Conservation (phyloP, 2,888 invertebrate genomes). For the Notocelia uddmanniana region DNA sequence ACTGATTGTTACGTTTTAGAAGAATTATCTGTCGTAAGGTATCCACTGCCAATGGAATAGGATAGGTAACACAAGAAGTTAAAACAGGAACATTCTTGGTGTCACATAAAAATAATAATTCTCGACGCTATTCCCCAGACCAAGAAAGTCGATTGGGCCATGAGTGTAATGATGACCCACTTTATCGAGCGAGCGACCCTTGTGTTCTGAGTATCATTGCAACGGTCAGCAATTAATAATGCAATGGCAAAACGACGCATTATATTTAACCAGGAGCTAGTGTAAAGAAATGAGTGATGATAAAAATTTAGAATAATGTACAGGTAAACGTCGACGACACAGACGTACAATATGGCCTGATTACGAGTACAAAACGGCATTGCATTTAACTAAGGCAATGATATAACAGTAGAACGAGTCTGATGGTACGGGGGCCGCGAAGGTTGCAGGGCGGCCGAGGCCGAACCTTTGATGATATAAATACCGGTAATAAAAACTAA, state of each 20-base stretch:
- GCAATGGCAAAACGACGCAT: neutral
- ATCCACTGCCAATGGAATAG: conserved; percentile 2
- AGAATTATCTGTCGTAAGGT: conserved; percentile 1
- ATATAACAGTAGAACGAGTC: conserved; percentile 45
- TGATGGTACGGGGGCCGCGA: conserved; percentile 74
- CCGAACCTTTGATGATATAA: conserved; percentile 52
- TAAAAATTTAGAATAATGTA: too few relatives aligned
- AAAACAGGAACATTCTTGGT: conserved; percentile 6
- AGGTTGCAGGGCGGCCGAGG: conserved; percentile 81
- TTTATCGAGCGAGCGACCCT: conserved; percentile 43
- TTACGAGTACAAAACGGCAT: conserved; percentile 47
- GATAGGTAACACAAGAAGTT: conserved; percentile 5
- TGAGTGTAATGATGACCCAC: conserved; percentile 40
- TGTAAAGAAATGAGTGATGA: neutral
- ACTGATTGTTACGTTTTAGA: neutral
- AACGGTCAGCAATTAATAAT: conserved; percentile 9
- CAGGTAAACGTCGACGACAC: too few relatives aligned
- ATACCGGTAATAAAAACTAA: conserved; percentile 22
- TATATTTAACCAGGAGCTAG: conserved; percentile 7
- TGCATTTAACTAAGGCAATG: conserved; percentile 40
- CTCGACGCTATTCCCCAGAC: conserved; percentile 11
- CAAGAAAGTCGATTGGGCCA: conserved; percentile 37
- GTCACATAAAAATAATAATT: conserved; percentile 9
- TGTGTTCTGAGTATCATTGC: conserved; percentile 26
- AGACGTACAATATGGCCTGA: conserved; percentile 50